Evolutionary conservation across 2,113 vertebrate species (phyloP), one percentile per base, ranked within the genome.

Genomic region (Ammospiza caudacuta): DNA sequence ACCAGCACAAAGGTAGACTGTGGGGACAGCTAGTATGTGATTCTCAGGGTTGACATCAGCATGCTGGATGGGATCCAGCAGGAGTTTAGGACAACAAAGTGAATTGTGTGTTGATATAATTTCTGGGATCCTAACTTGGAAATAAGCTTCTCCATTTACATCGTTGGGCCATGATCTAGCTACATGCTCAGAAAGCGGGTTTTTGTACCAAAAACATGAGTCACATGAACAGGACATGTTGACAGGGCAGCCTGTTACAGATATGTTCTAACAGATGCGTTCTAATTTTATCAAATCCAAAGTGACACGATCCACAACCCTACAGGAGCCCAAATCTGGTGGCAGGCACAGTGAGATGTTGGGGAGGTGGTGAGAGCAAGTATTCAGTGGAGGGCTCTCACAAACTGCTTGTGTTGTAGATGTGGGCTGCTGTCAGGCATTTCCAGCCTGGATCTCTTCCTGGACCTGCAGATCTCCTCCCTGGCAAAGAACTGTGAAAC

Each of bases 371-470:
- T 19, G 14, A 59, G 15, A 72, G 9, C n/a, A 57, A 49, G 8
- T 20, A 5, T 37, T 73, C 59, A 22, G 15, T 54, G 54, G 2
- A 31, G 5, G 6, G n/a, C 9, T 81, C 7, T 46, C 46, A 43
- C 9, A 5, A 24, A 27, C 20, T 11, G 7, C 17, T 83, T 13
- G 4, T 0, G 0, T 6, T 0, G 0, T 31, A 68, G 23, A 16
- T 0, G 0, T 33, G 64, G 27, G 27, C 22, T 69, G 37, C 15
- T 1, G 2, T n/a, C 13, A 54, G 35, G 27, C 9, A 8, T 66
- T 39, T 69, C 55, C 51, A 73, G 59, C 3, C 14, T 0, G 0
- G 16, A 18, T 80, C 6, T 61, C 14, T 19, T 83, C 27, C 41
- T 44, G 28, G 16, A 83, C 7, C 18, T 11, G 15, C 31, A 78